Evolutionary conservation across 2,113 vertebrate species (phyloP).

Genomic region (cattle (Bos taurus)): ARS-UCD2.0 NC_037340.1:72034001-72034500

Average conservation of each 20-base stretch:
- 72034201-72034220: not conserved
- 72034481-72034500: not conserved
- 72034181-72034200: not conserved
- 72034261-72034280: not conserved
- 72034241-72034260: not conserved
- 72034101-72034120: not conserved
- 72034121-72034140: not conserved
- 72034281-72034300: not conserved
- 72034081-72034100: not conserved
- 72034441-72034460: not conserved
- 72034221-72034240: not conserved
- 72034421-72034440: not conserved
- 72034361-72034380: not conserved
- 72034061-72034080: not conserved
- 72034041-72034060: not conserved
- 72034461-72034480: not conserved
- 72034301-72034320: not conserved
- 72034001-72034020: not conserved
- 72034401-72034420: not conserved
- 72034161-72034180: not conserved
- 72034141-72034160: not conserved
- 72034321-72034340: not conserved
- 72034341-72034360: not conserved
- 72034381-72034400: not conserved
- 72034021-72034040: not conserved